Evolutionary conservation across 2,797 vertebrate genomes (phyloP), one percentile per base, ranked within the genome.

Genomic region (Hyperoplus lanceolatus): DNA sequence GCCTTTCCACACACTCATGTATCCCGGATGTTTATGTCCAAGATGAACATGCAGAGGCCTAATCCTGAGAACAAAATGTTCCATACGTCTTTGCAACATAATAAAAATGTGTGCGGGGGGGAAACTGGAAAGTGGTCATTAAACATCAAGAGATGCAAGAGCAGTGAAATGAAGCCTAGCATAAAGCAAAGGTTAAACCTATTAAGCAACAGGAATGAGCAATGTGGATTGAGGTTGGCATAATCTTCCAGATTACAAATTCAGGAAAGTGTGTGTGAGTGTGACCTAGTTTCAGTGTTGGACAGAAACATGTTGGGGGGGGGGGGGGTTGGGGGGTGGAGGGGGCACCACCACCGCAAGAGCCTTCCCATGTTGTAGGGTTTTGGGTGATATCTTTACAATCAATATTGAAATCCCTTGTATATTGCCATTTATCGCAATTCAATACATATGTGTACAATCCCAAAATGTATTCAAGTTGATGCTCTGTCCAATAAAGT

Each of bases 181-280:
- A 43, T 55, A 66, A 58, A 69, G 54, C 8, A 66, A 50, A 69
- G 50, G 54, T 63, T 73, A 73, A 83, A 42, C 70, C 48, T 55
- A 59, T 87, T 79, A 87, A 69, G 56, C 60, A 79, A 83, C 74
- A 62, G 51, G 49, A 82, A 79, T 59, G 78, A 83, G 82, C 72
- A 82, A 60, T 59, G 63, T 55, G 48, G 62, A 86, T 71, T 85
- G 79, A 80, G 75, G 68, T 38, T 83, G 81, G 74, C 48, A 84
- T 82, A 85, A 87, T 85, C 70, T 85, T 54, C 8, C 38, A 85
- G 69, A 86, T 86, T 86, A 80, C 66, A 88, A 79, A 77, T 81
- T 59, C 71, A 86, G 81, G 80, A 87, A 86, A 85, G 9, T 62
- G 60, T 89, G 81, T 79, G 56, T n/a, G 36, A 82, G 38, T 57